Conservation (phyloP, 1,140 invertebrate genomes). For the Neuroterus valhalla region DNA sequence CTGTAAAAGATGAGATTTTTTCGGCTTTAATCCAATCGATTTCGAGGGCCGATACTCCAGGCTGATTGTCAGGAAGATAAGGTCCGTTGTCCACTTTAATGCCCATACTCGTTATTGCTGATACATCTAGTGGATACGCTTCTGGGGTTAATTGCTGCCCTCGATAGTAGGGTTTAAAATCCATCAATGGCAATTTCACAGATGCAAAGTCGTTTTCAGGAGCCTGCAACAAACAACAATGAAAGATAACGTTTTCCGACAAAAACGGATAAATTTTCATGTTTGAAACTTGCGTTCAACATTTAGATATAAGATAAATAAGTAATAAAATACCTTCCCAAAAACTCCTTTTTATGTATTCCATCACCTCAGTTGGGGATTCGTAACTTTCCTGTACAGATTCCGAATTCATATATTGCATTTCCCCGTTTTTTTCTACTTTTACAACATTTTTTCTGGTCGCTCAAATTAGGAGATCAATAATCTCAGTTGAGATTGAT, state of each 20-base stretch:
- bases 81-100: constrained; percentile 81
- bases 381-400: no score
- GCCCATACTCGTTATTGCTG: constrained; percentile 78
- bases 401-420: no score
- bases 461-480: no score
- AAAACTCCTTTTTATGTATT: no score
- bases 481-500: no score
- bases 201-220: constrained; percentile 76
- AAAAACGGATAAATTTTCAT: constrained; percentile 2
- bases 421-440: no score
- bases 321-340: no score
- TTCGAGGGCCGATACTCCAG: constrained; percentile 80
- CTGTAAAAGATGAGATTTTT: constrained; percentile 1
- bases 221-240: constrained; percentile 65
- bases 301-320: neutral
- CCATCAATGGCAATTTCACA: constrained; percentile 75
- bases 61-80: constrained; percentile 80
- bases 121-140: constrained; percentile 76
- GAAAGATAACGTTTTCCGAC: neutral
- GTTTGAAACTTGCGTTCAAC: neutral
- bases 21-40: constrained; percentile 79
- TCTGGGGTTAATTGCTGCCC: constrained; percentile 75
- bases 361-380: no score
- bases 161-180: constrained; percentile 80
- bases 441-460: no score